Base-by-base conservation (phyloP, 2,113 vertebrate species). In the Agelaius tricolor region DNA sequence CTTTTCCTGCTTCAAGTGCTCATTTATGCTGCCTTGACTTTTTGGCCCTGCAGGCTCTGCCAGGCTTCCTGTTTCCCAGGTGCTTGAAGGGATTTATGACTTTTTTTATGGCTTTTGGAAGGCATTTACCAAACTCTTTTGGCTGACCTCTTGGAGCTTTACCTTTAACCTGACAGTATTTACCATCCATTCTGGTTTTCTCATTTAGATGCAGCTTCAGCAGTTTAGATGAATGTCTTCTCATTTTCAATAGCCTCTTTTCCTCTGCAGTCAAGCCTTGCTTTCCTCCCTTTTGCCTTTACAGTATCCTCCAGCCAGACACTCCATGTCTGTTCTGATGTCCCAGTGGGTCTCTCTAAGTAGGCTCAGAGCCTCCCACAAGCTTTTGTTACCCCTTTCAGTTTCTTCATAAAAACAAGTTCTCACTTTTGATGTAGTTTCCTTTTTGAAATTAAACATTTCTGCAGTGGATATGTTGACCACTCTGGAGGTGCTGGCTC, bases 41-140 rank as follows among this genome's bases (percentile, higher is more conserved):
- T 66, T 22, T 77, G 78, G 87, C 77, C 74, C 68, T 31, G 19
- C 57, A 0, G 3, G 24, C 49, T 77, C 62, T 5, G 1, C 63
- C 71, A 28, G 62, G 71, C 58, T 96, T 95, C 95, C 94, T 87
- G 85, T 90, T 91, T 91, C 85, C 85, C 49, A 57, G 54, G 71
- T 79, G 67, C 88, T 84, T 88, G 87, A 87, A 68, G 81, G 41
- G 87, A 68, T 91, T 91, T 95, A 93, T 79, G 75, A 37, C 87
- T n/a, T 35, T 55, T 84, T 84, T 84, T 68, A 82, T 69, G 75
- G 62, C 46, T 87, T 65, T 44, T 68, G 62, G 84, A 79, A 90
- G 82, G 82, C 3, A 1, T 91, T 89, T 84, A 91, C 90, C 44
- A 68, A 78, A 79, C 78, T 79, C 46, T 82, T 55, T 75, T 57